These are phyloP conservation scores for Pipistrellus nathusii DNA, from an alignment of 2,797 vertebrate genomes.

Conservation along the genomic window DNA sequence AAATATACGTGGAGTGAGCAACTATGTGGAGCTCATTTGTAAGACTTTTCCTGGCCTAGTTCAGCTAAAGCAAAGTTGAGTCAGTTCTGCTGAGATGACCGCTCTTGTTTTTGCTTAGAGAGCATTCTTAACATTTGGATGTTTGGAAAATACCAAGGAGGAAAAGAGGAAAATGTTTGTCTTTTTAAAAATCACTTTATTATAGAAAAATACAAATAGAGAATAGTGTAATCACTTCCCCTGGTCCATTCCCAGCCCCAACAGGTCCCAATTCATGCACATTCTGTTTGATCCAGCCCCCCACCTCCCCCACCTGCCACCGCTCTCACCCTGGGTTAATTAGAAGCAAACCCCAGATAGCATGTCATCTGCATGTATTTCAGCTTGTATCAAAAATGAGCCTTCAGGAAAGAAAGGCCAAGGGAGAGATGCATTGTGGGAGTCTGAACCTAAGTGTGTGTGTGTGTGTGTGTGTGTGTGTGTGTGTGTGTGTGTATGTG, in stretches of 20 bases:
- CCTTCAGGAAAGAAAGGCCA: neutral
- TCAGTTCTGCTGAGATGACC: neutral
- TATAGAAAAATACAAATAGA: conserved; percentile 1
- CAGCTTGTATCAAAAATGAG: neutral
- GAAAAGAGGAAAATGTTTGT: neutral
- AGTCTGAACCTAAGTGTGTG: neutral
- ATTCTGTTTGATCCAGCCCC: neutral
- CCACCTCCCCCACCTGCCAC: accelerated
- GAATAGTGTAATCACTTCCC: neutral
- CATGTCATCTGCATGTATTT: neutral
- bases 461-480: no score
- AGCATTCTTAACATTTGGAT: neutral
- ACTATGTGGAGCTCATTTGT: neutral
- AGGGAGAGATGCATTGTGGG: neutral
- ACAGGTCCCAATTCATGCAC: neutral
- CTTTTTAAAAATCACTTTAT: neutral
- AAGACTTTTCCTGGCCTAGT: neutral
- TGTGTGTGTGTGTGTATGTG: neutral
- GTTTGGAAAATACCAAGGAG: conserved; percentile 10
- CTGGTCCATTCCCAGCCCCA: neutral
- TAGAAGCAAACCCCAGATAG: neutral
- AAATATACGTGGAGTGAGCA: neutral
- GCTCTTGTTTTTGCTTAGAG: neutral
- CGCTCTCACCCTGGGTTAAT: neutral
- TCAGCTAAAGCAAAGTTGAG: neutral